phyloP scores from a whole-genome alignment of 2,113 vertebrate species.

The Sapajus apella region DNA sequence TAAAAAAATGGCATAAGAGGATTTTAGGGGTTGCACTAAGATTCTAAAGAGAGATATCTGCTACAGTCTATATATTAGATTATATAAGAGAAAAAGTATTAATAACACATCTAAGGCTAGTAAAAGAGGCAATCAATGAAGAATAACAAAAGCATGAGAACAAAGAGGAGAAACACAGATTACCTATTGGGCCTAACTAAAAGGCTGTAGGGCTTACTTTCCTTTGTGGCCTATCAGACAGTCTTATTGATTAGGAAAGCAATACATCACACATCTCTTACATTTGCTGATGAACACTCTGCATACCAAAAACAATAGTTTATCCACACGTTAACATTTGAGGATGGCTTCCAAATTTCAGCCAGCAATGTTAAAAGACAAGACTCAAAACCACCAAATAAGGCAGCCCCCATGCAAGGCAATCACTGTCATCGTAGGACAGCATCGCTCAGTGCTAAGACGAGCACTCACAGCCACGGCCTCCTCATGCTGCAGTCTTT shows the following conservation, averaged over 20 bases:
- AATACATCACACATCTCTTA: background rate
- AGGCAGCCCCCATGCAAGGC: background rate
- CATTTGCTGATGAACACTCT: background rate
- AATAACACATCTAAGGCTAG: background rate
- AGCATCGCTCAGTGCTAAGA: fast-evolving
- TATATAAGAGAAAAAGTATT: background rate
- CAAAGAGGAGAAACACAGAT: background rate
- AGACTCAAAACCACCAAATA: background rate
- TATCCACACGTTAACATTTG: background rate
- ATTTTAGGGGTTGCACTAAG: background rate
- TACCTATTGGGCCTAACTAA: background rate
- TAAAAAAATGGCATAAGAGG: background rate
- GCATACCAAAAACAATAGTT: background rate
- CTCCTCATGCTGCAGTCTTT: background rate
- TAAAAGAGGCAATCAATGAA: background rate
- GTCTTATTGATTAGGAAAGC: background rate
- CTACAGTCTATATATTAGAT: background rate
- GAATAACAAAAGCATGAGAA: background rate
- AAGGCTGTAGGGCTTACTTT: background rate
- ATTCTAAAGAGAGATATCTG: background rate
- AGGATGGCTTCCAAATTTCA: background rate
- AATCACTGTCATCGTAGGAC: fast-evolving
- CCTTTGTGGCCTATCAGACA: background rate
- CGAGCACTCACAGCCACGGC: no score
- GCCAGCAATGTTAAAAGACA: background rate